These are phyloP conservation scores for Pheosia tremula DNA, from an alignment of 2,888 invertebrate species.

Conservation along the genomic window DNA sequence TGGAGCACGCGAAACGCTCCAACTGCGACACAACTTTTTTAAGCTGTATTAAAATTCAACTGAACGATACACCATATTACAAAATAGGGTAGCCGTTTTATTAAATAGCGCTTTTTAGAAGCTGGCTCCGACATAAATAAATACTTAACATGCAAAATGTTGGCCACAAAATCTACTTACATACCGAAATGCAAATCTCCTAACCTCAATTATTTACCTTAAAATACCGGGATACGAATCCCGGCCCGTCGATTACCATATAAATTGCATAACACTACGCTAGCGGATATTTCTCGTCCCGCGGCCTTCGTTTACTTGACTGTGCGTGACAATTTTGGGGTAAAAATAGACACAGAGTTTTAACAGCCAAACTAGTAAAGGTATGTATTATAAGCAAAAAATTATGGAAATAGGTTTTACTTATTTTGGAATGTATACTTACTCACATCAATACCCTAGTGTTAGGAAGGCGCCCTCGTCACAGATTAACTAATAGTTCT, in stretches of 20 bases:
- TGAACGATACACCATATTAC: too few species aligned
- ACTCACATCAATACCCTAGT: too few species aligned
- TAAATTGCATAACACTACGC: constrained; percentile 36
- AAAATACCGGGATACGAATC: constrained; percentile 19
- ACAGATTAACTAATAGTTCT: too few species aligned
- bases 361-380: constrained; percentile 1
- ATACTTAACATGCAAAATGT: neutral
- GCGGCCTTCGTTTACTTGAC: neutral
- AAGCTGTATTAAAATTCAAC: too few species aligned
- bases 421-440: neutral
- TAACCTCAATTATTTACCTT: constrained; percentile 2
- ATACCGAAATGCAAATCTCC: neutral
- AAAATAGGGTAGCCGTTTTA: too few species aligned
- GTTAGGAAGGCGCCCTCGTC: too few species aligned
- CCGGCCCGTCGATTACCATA: constrained; percentile 43
- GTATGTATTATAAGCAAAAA: constrained; percentile 1
- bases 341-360: neutral
- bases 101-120: too few species aligned
- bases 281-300: constrained; percentile 11
- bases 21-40: too few species aligned
- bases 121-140: neutral
- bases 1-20: too few species aligned
- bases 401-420: too few species aligned
- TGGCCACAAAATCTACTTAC: neutral
- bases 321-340: constrained; percentile 21